Conservation (phyloP, 1,140 invertebrate genomes). For the Drusus annulatus region DNA sequence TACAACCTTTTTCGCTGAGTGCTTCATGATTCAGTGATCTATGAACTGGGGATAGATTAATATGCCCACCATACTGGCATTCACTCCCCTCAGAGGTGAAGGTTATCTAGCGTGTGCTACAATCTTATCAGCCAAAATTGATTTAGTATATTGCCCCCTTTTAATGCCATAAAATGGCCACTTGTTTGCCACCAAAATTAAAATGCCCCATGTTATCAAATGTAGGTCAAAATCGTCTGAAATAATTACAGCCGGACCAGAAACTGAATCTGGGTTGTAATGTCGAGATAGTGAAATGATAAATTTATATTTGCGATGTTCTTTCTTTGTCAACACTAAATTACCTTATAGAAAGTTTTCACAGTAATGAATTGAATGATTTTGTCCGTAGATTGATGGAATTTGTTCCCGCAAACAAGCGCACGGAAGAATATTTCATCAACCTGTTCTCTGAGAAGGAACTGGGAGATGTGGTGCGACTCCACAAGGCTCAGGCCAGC, state of each 20-base stretch:
- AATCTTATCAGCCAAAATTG: constrained; percentile 2
- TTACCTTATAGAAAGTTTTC: no score
- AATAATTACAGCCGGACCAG: no score
- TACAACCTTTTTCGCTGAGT: constrained; percentile 8
- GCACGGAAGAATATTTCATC: constrained; percentile 90
- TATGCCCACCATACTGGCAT: constrained; percentile 45
- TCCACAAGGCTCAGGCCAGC: constrained; percentile 92
- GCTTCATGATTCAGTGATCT: constrained; percentile 13
- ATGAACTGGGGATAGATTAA: constrained; percentile 12
- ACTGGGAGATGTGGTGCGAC: constrained; percentile 88
- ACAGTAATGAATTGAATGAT: background rate
- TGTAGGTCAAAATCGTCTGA: no score
- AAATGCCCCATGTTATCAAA: no score
- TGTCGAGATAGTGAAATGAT: no score
- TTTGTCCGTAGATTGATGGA: constrained; percentile 82
- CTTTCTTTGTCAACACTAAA: no score
- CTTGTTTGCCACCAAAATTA: background rate
- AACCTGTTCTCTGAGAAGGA: constrained; percentile 88
- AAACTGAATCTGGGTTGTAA: no score
- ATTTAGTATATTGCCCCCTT: background rate
- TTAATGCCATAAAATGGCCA: background rate
- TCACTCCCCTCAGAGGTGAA: constrained; percentile 31
- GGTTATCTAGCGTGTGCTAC: constrained; percentile 41
- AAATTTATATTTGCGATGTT: no score
- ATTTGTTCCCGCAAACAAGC: constrained; percentile 93